Conservation (phyloP, 2,113 vertebrate genomes). For the Rhea pennata region DNA sequence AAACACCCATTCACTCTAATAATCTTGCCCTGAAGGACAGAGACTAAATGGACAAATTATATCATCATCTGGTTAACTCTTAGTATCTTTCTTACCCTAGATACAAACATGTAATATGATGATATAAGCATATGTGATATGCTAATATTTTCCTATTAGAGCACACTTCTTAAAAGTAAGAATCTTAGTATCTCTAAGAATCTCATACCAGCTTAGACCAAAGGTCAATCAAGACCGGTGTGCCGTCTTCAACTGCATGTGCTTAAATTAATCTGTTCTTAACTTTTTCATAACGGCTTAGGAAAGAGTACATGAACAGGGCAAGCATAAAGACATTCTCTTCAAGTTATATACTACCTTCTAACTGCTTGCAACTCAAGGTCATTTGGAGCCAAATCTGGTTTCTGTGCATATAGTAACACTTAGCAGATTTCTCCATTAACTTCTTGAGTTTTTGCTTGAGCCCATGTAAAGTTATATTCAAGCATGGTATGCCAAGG, state of each 20-base stretch:
- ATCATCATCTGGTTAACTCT: no score
- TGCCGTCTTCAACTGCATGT: no score
- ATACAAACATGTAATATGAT: background rate
- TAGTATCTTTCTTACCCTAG: no score
- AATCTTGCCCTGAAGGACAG: background rate
- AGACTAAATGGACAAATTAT: background rate
- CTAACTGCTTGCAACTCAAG: background rate
- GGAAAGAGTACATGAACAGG: background rate
- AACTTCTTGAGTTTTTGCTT: background rate
- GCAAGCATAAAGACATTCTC: background rate
- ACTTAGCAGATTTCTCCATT: background rate
- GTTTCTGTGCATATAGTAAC: background rate
- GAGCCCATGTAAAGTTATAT: background rate
- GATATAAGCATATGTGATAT: background rate
- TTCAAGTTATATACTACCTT: background rate
- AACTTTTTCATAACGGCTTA: background rate
- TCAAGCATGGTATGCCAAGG: background rate
- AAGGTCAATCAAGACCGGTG: no score
- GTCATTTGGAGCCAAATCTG: background rate
- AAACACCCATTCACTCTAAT: background rate
- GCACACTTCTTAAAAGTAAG: no score
- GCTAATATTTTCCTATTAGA: background rate
- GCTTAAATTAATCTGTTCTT: background rate
- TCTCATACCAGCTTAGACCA: no score
- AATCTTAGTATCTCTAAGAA: no score